phyloP scores from a whole-genome alignment of 2,113 vertebrate genomes.

The Notarius lentiginosus region DNA sequence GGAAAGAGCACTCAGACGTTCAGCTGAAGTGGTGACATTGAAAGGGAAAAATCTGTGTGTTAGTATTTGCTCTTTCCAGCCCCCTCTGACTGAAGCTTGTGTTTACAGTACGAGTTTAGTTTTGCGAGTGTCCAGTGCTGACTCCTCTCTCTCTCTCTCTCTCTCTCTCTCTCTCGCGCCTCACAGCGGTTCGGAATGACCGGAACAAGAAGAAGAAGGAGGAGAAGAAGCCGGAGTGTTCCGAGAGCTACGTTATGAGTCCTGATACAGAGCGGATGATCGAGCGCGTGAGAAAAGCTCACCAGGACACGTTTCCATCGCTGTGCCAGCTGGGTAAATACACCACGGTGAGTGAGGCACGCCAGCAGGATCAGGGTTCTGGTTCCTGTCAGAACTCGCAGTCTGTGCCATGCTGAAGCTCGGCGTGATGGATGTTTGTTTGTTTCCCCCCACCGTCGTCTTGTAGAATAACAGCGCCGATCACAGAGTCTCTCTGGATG shows the following conservation, averaged over 20 bases:
- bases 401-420: neutral
- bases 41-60: no score
- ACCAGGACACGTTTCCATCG: slow-evolving; percentile 91
- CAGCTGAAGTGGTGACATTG: no score
- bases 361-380: neutral
- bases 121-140: no score
- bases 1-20: no score
- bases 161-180: no score
- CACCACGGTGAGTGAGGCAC: slow-evolving; percentile 66
- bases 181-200: slow-evolving; percentile 71
- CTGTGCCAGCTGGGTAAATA: slow-evolving; percentile 74
- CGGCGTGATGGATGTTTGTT: no score
- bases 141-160: no score
- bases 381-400: neutral
- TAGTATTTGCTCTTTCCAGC: no score
- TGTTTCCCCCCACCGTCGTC: neutral
- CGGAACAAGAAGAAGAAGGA: slow-evolving; percentile 75
- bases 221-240: slow-evolving; percentile 61
- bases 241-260: slow-evolving; percentile 82
- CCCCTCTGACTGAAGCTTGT: no score
- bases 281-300: slow-evolving; percentile 87
- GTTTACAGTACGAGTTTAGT: no score
- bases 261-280: slow-evolving; percentile 91
- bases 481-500: slow-evolving; percentile 70
- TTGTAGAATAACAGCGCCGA: slow-evolving; percentile 70